Conservation (phyloP, 2,888 invertebrate species). For the Acronicta alni region DNA sequence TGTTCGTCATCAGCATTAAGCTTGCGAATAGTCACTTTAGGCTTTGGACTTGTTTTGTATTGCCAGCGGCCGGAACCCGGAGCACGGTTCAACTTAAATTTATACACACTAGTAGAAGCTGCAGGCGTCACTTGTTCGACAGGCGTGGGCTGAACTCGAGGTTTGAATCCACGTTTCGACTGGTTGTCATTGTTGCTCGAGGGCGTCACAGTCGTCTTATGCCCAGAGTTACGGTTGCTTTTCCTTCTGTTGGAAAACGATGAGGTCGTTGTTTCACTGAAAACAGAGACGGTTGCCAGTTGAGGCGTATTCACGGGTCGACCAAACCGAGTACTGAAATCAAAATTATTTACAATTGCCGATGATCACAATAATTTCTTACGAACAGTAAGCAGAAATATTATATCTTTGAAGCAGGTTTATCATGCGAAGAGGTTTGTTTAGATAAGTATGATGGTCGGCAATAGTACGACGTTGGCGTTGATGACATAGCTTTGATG, state of each 20-base stretch:
- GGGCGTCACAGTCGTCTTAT: constrained; percentile 81
- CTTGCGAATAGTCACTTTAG: constrained; percentile 94
- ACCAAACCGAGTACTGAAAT: constrained; percentile 86
- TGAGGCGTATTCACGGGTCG: constrained; percentile 87
- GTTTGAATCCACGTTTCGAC: constrained; percentile 91
- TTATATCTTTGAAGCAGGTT: constrained; percentile 13
- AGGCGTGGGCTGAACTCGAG: constrained; percentile 89
- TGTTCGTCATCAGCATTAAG: constrained; percentile 89
- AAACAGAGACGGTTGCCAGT: constrained; percentile 91
- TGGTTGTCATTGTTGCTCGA: constrained; percentile 79
- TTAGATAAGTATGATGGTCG: constrained; percentile 53
- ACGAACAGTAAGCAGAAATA: neutral
- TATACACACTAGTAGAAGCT: constrained; percentile 91
- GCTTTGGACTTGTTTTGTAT: constrained; percentile 96
- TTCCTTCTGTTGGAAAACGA: constrained; percentile 88
- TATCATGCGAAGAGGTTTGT: constrained; percentile 25
- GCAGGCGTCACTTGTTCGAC: constrained; percentile 86
- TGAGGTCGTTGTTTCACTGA: constrained; percentile 89
- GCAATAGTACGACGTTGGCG: constrained; percentile 57
- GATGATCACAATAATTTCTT: constrained; percentile 35
- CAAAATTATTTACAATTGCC: constrained; percentile 66
- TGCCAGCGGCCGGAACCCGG: constrained; percentile 97
- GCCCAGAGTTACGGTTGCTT: constrained; percentile 80
- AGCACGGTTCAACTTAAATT: constrained; percentile 94
- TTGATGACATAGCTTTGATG: neutral